These are phyloP conservation scores for Phaedon cochleariae DNA, from an alignment of 2,888 invertebrate genomes.

Conservation along the genomic window DNA sequence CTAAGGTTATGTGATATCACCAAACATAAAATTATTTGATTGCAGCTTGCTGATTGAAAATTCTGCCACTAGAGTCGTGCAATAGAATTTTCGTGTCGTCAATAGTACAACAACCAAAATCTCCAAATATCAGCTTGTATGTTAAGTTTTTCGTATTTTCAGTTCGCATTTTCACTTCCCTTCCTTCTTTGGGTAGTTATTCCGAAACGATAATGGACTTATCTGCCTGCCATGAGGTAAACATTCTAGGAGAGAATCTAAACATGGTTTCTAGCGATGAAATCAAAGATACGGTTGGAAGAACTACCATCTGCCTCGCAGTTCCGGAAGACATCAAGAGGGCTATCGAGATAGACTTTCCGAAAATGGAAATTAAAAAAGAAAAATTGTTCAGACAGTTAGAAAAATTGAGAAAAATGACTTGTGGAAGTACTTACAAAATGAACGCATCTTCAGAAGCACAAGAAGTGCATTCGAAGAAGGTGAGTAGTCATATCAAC, in stretches of 20 bases:
- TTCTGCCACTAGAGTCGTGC: too few relatives aligned
- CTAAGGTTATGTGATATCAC: too few relatives aligned
- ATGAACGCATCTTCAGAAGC: conserved; percentile 50
- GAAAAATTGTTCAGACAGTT: conserved; percentile 56
- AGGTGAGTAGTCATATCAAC: conserved; percentile 43
- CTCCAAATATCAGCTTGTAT: too few relatives aligned
- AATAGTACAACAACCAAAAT: too few relatives aligned
- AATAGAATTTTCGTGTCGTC: too few relatives aligned
- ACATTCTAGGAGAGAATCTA: conserved; percentile 16
- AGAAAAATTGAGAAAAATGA: conserved; percentile 53
- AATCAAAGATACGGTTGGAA: conserved; percentile 50
- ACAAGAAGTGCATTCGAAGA: conserved; percentile 53
- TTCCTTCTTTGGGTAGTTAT: conserved; percentile 11
- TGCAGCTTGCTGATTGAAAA: too few relatives aligned
- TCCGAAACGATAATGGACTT: conserved; percentile 51
- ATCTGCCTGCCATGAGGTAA: conserved; percentile 46
- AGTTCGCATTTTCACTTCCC: conserved; percentile 23
- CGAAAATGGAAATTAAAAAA: conserved; percentile 54
- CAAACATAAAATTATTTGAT: too few relatives aligned
- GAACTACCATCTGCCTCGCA: conserved; percentile 49
- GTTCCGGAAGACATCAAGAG: conserved; percentile 53
- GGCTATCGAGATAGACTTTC: conserved; percentile 49
- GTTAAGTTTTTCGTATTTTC: conserved; percentile 22
- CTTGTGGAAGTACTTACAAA: conserved; percentile 51
- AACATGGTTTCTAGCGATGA: conserved; percentile 13